These are phyloP conservation scores for Lepeophtheirus salmonis DNA, from an alignment of 1,140 invertebrate genomes.

Conservation along the genomic window DNA sequence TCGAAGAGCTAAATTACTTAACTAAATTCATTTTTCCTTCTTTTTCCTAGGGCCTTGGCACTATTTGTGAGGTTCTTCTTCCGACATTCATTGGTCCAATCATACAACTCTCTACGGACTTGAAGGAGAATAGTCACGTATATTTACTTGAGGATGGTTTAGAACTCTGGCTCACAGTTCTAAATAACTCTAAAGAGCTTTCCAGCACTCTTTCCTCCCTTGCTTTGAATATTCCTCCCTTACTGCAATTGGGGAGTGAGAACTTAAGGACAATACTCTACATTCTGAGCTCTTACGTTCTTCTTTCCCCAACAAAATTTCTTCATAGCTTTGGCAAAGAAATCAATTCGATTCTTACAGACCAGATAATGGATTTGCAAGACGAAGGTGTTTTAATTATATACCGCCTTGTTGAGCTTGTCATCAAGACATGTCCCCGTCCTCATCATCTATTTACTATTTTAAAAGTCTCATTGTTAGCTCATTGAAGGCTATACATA, in stretches of 20 bases:
- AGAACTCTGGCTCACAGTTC: conserved; percentile 61
- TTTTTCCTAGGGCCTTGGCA: conserved; percentile 21
- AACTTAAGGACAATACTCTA: conserved; percentile 16
- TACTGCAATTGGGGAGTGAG: conserved; percentile 34
- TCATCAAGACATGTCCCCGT: conserved; percentile 2
- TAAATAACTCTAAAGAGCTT: conserved; percentile 46
- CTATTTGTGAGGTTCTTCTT: conserved; percentile 36
- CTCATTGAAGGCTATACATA: conserved; percentile 32
- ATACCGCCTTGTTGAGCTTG: neutral
- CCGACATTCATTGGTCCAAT: conserved; percentile 47
- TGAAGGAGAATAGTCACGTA: conserved; percentile 54
- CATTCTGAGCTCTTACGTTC: conserved; percentile 38
- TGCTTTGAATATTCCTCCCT: conserved; percentile 47
- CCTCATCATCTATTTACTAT: neutral
- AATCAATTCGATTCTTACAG: neutral
- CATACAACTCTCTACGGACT: conserved; percentile 53
- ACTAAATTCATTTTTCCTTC: neutral
- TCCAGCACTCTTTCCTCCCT: conserved; percentile 41
- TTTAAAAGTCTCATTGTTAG: conserved; percentile 4
- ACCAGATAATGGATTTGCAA: conserved; percentile 2
- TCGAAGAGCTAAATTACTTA: neutral
- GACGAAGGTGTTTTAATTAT: conserved; percentile 11
- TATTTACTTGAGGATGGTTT: conserved; percentile 81
- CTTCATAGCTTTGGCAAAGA: conserved; percentile 35
- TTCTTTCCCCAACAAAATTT: conserved; percentile 59